These are phyloP conservation scores for Melanotaenia maccullochi DNA, from an alignment of 2,797 vertebrate genomes.

Conservation along the genomic window DNA sequence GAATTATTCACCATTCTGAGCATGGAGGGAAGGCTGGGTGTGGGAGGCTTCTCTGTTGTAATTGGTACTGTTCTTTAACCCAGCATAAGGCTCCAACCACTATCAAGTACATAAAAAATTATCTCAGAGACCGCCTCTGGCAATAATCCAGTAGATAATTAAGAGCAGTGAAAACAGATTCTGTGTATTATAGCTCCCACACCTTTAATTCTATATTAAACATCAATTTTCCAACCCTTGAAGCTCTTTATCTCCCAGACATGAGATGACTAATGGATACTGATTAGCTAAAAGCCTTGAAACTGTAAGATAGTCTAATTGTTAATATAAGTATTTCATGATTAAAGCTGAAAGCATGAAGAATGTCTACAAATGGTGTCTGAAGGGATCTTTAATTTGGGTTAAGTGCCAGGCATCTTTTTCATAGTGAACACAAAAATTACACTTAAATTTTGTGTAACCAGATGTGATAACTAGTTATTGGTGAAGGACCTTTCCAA, in stretches of 20 bases:
- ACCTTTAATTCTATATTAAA: conserved; percentile 42
- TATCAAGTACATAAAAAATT: conserved; percentile 32
- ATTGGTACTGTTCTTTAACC: conserved; percentile 49
- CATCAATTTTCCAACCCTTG: conserved; percentile 20
- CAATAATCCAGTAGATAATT: conserved; percentile 57
- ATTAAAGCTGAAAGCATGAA: not conserved
- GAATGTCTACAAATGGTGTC: not conserved
- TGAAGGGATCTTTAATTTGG: conserved; percentile 12
- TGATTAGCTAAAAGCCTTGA: not conserved
- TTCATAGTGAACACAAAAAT: not conserved
- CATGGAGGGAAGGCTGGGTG: not conserved
- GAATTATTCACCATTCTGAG: conserved; percentile 52
- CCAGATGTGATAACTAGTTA: too few relatives aligned
- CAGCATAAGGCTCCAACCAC: conserved; percentile 34
- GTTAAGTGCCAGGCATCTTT: conserved; percentile 9
- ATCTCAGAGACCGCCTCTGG: conserved; percentile 39
- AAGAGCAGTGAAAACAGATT: conserved; percentile 53
- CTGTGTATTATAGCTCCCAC: conserved; percentile 39
- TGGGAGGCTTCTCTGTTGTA: conserved; percentile 29
- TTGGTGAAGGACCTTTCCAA: too few relatives aligned
- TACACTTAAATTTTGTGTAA: not conserved
- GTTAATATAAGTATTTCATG: not conserved
- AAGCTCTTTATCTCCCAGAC: conserved; percentile 10
- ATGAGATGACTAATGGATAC: conserved; percentile 19
- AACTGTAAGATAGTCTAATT: conserved; percentile 1